Evolutionary conservation across 2,888 invertebrate genomes (phyloP).

Genomic region (Eupithecia pulchellata): DNA sequence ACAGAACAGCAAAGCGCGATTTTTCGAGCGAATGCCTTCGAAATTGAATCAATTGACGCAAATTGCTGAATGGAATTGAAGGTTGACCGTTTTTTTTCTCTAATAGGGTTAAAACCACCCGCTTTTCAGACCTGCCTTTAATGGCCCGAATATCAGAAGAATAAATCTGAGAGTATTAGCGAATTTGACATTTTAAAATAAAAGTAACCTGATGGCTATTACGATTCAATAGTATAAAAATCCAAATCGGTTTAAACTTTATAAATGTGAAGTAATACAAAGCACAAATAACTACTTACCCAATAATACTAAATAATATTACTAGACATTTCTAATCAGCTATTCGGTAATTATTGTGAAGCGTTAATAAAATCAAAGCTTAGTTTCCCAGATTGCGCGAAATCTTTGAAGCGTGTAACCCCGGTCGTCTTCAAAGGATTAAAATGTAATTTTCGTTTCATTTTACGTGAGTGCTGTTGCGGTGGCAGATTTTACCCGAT

Average conservation of each 20-base stretch:
- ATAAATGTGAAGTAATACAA: too few species aligned
- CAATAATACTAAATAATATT: too few species aligned
- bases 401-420: background rate
- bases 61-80: constrained; percentile 54
- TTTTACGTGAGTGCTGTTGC: too few species aligned
- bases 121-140: constrained; percentile 50
- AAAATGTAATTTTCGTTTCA: background rate
- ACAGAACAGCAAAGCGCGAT: constrained; percentile 23
- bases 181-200: constrained; percentile 10
- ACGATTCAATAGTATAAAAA: background rate
- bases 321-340: too few species aligned
- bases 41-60: constrained; percentile 69
- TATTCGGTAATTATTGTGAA: too few species aligned
- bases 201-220: background rate
- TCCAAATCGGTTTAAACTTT: background rate
- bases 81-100: constrained; percentile 61
- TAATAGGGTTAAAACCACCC: constrained; percentile 63
- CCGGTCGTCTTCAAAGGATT: background rate
- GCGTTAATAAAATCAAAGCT: constrained; percentile 1
- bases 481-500: too few species aligned
- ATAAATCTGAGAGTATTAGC: constrained; percentile 30
- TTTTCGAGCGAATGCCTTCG: constrained; percentile 49
- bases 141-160: constrained; percentile 45
- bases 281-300: too few species aligned
- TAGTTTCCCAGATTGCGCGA: background rate